phyloP scores from a whole-genome alignment of 2,888 invertebrate genomes.

The Leptinotarsa peninsularis region DNA sequence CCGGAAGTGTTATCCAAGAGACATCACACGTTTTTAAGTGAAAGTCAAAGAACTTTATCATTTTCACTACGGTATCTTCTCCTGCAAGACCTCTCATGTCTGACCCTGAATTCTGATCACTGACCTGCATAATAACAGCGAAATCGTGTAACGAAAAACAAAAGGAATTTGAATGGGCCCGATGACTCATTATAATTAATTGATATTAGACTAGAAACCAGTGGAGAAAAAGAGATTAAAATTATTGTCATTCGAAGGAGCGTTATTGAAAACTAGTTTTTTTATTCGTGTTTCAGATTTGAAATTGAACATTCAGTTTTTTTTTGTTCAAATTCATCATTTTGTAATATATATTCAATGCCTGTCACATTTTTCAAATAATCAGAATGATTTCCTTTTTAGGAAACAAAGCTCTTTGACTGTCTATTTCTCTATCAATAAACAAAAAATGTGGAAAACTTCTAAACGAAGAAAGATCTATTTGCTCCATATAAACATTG shows the following conservation, averaged over 20 bases:
- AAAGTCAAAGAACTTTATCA: constrained; percentile 8
- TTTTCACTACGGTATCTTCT: constrained; percentile 6
- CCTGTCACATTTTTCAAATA: no score
- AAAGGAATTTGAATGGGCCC: neutral
- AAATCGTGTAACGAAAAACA: neutral
- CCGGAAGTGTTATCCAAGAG: neutral
- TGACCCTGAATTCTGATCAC: constrained; percentile 13
- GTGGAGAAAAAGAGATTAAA: neutral
- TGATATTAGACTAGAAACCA: neutral
- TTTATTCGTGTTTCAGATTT: no score
- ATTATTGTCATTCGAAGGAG: neutral
- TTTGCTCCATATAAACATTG: no score
- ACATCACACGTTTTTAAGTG: constrained; percentile 8
- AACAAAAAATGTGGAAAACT: no score
- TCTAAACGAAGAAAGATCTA: no score
- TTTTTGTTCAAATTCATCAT: no score
- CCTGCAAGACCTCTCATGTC: neutral
- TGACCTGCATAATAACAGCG: constrained; percentile 9
- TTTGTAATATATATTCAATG: no score
- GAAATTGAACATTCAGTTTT: no score
- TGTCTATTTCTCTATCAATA: no score
- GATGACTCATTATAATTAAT: neutral
- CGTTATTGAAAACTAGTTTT: no score
- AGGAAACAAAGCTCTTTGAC: no score
- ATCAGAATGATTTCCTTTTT: no score